Percentiles rank a stretch among this genome's conserved stretches.
Evolutionary conservation across 2,888 invertebrate genomes (phyloP).

Genomic region (Hydropsyche betteni): DNA sequence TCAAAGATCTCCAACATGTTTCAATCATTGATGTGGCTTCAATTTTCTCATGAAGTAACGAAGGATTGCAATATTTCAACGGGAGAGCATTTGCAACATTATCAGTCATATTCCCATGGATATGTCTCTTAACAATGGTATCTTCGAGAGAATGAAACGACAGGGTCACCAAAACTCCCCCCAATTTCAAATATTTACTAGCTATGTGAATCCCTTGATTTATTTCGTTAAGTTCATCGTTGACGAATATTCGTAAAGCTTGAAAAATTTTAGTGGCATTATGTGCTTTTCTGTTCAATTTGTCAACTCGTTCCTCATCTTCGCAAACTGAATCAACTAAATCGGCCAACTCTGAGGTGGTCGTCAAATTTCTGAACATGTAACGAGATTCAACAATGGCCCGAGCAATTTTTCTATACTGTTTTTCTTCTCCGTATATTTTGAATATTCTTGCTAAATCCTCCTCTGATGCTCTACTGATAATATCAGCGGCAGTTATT

Average conservation of each 20-base stretch:
- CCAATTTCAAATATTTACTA: conserved; percentile 77
- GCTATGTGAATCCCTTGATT: conserved; percentile 87
- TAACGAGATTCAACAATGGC: conserved; percentile 86
- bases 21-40: conserved; percentile 70
- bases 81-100: conserved; percentile 77
- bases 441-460: conserved; percentile 87
- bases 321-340: conserved; percentile 73
- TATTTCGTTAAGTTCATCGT: conserved; percentile 95
- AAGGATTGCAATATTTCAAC: conserved; percentile 74
- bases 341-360: conserved; percentile 83
- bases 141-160: conserved; percentile 96
- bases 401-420: conserved; percentile 85
- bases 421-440: conserved; percentile 90
- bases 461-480: conserved; percentile 79
- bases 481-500: conserved; percentile 87
- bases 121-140: conserved; percentile 89
- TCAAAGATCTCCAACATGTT: conserved; percentile 79
- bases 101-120: conserved; percentile 79
- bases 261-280: conserved; percentile 92
- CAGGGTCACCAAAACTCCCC: conserved; percentile 82
- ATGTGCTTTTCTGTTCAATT: conserved; percentile 78
- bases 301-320: conserved; percentile 71
- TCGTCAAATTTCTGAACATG: conserved; percentile 77
- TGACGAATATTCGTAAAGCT: conserved; percentile 93
- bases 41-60: conserved; percentile 67